phyloP scores from a whole-genome alignment of 2,113 vertebrate genomes.

The Xyliphius kryptos region DNA sequence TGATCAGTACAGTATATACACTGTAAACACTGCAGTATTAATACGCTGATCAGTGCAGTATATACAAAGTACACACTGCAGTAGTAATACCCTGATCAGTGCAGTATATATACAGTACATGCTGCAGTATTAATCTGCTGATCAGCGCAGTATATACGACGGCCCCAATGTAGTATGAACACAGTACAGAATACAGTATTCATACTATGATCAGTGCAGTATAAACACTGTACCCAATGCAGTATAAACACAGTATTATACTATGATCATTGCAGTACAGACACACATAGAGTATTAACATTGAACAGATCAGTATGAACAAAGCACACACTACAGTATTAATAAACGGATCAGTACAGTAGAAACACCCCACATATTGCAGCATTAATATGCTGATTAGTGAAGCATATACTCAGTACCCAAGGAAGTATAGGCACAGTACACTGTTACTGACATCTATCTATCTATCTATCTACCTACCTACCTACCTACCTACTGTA shows the following conservation, averaged over 20 bases:
- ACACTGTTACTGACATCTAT: too few relatives aligned
- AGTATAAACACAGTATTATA: background rate
- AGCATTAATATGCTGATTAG: background rate
- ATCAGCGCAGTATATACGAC: background rate
- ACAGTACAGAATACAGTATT: background rate
- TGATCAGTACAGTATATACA: background rate
- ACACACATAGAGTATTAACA: background rate
- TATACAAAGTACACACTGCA: background rate
- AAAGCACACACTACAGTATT: background rate
- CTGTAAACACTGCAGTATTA: background rate
- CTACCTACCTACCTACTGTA: too few relatives aligned
- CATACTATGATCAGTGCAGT: background rate
- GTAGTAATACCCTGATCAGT: conserved; percentile 1
- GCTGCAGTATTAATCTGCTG: conserved; percentile 13
- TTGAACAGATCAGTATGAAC: too few relatives aligned
- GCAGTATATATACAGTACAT: background rate
- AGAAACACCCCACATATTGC: too few relatives aligned
- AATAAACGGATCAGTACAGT: background rate
- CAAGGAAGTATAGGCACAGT: too few relatives aligned
- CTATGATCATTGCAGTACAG: too few relatives aligned
- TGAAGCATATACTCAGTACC: too few relatives aligned
- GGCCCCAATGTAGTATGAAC: too few relatives aligned
- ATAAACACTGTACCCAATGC: background rate
- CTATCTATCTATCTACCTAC: too few relatives aligned
- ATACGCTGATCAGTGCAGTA: background rate